These are phyloP conservation scores for Linnaemya tessellans DNA, from an alignment of 2,888 invertebrate genomes.

Conservation along the genomic window DNA sequence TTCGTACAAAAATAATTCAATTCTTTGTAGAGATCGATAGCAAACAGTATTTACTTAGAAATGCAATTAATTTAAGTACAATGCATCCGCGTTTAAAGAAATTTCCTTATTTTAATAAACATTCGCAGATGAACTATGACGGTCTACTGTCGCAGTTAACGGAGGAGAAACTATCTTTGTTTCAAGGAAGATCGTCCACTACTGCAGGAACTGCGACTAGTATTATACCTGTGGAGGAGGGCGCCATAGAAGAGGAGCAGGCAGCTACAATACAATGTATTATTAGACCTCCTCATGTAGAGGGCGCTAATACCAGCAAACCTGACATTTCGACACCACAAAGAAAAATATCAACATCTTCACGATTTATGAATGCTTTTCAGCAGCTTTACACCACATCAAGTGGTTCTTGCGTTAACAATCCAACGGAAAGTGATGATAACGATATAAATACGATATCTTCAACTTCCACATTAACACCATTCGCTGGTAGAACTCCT, in stretches of 20 bases:
- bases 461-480: constrained; percentile 72
- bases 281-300: constrained; percentile 43
- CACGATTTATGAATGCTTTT: constrained; percentile 82
- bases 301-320: constrained; percentile 70
- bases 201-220: constrained; percentile 58
- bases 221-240: constrained; percentile 74
- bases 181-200: constrained; percentile 71
- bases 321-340: constrained; percentile 79
- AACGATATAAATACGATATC: constrained; percentile 73
- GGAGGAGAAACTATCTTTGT: constrained; percentile 80
- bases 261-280: constrained; percentile 79
- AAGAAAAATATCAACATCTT: constrained; percentile 83
- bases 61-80: constrained; percentile 25
- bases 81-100: constrained; percentile 61
- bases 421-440: constrained; percentile 60
- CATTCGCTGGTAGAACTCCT: constrained; percentile 80
- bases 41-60: not conserved
- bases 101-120: constrained; percentile 48
- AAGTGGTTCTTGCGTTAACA: constrained; percentile 60
- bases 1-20: constrained; percentile 39
- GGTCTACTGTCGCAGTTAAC: constrained; percentile 81
- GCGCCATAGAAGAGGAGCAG: constrained; percentile 79
- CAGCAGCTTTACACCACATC: constrained; percentile 80
- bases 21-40: constrained; percentile 38
- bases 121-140: constrained; percentile 83